Evolutionary conservation across 2,888 invertebrate genomes (phyloP), one percentile per base, ranked within the genome.

Genomic region (Tetrapedia diversipes): DNA sequence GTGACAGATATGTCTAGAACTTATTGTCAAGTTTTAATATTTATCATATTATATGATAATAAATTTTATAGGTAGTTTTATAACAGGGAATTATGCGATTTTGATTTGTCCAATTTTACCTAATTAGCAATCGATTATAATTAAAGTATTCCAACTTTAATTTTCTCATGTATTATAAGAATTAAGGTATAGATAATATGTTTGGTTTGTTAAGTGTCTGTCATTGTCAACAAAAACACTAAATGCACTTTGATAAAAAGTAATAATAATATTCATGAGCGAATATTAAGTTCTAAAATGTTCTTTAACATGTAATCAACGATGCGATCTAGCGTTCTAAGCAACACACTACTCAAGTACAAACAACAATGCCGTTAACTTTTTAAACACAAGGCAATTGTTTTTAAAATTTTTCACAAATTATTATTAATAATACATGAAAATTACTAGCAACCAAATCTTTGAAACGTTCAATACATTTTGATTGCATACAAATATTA

Each of bases 11-110:
- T 77, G 39, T 65, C n/a, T 19, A 22, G 14, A 70, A 77, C 68
- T 74, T 79, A 79, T 77, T 81, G 61, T 79, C 79, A 68, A 56
- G 63, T 69, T 68, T 72, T 41, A 66, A 54, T 57, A 51, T 53
- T 51, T 49, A 68, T 53, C 10, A 39, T 41, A 32, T 61, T 43
- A 51, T 43, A 34, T 39, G 51, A 56, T 39, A 64, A 67, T 53
- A 74, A 75, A 59, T 64, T 54, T 45, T 22, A 60, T n/a, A n/a
- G n/a, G n/a, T n/a, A 64, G 59, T 37, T 45, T 59, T 51, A 41
- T 29, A 32, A 41, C 10, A 56, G 24, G 19, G 22, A 69, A 69
- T 49, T 39, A 49, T 68, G 22, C 37, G 41, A 57, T 51, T 41
- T 64, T 67, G 60, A 43, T 67, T 78, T 43, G 65, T 51, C 70